Evolutionary conservation across 2,888 invertebrate species (phyloP), one percentile per base, ranked within the genome.

Genomic region (Iphiclides podalirius): DNA sequence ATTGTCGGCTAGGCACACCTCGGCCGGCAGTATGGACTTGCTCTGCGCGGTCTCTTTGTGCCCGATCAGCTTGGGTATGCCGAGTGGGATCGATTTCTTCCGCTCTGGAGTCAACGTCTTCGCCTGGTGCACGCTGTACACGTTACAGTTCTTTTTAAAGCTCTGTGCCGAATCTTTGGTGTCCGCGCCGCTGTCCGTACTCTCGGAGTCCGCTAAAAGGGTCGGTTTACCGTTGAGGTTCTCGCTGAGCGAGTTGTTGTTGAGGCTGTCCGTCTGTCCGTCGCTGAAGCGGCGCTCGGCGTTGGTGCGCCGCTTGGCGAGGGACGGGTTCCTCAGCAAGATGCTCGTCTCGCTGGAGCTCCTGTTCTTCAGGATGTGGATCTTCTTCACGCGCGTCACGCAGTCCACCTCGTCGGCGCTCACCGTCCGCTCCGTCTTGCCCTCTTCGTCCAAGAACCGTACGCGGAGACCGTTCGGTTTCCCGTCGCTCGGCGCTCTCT

Each of bases 321-420:
- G 68, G 20, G 85, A 86, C 1, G 87, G 78, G 54, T 87, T 84
- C 47, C 89, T 74, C 41, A 89, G 60, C 44, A 89, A 63, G 42
- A 89, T 79, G 62, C 89, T 89, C 17, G 89, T 87, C 57, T 89
- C 89, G 55, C 89, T 89, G 2, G 88, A 89, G 63, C 89, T 88
- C 52, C 89, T 76, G 61, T 87, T 89, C 57, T 89, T 89, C 7
- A 88, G 72, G 46, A 89, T 82, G 62, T 89, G 89, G 54, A 89
- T 81, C 66, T 89, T 89, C 58, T 85, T 88, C 50, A 88, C 84
- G 38, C 78, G 68, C 59, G 88, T 61, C 58, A 89, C 67, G 66
- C 75, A 75, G 67, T 90, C 88, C 15, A 87, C 77, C 66, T 85
- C 84, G 60, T 89, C 88, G 9, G 89, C 69, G 63, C 79, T 88